These are phyloP conservation scores for Lichenostomus cassidix DNA, from an alignment of 2,113 vertebrate genomes.

Conservation along the genomic window DNA sequence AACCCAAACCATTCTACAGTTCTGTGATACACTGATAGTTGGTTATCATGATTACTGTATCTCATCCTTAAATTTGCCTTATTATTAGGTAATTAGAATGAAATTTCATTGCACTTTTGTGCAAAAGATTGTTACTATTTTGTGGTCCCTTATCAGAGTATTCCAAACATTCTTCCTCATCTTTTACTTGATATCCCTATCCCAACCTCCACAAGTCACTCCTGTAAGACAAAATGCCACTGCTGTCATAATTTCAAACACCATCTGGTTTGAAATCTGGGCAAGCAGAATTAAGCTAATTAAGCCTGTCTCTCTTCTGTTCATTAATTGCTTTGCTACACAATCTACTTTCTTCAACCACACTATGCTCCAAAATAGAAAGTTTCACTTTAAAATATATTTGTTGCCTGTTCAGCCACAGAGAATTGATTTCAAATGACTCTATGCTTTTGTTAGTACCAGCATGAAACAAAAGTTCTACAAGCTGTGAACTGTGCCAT, in stretches of 20 bases:
- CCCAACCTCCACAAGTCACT: background rate
- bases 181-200: background rate
- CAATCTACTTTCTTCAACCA: background rate
- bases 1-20: background rate
- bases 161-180: background rate
- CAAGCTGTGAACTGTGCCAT: background rate
- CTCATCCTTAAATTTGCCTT: background rate
- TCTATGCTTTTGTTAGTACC: background rate
- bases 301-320: background rate
- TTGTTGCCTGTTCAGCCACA: background rate
- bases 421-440: background rate
- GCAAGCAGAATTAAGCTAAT: slow-evolving; percentile 9
- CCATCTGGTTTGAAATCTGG: slow-evolving; percentile 36
- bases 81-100: background rate
- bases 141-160: background rate
- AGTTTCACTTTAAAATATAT: background rate
- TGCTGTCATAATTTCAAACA: background rate
- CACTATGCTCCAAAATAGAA: background rate
- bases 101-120: background rate
- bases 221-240: background rate
- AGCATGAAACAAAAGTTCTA: background rate
- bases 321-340: slow-evolving; percentile 6
- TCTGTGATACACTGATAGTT: background rate
- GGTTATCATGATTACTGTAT: fast-evolving
- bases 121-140: background rate